Conservation (phyloP, 2,113 vertebrate genomes). For the Poicephalus meyeri region DNA sequence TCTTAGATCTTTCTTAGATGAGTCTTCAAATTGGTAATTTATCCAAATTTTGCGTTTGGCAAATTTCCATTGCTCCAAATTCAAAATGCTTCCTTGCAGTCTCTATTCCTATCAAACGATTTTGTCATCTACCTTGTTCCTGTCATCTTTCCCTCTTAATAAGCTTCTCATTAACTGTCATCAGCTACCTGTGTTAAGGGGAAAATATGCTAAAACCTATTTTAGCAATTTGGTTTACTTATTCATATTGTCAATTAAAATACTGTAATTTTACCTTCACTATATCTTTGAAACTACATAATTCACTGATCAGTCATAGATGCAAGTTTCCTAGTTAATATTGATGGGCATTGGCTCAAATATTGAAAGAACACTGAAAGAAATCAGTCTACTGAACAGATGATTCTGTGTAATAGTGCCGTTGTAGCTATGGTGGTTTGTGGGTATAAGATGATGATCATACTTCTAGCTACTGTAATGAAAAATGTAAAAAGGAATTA, state of each 20-base stretch:
- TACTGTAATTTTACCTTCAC: background rate
- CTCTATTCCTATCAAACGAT: background rate
- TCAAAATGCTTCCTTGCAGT: background rate
- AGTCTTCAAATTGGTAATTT: background rate
- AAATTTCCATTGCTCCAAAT: background rate
- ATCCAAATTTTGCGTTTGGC: background rate
- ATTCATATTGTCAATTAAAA: background rate
- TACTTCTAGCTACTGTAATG: background rate
- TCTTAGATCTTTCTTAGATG: background rate
- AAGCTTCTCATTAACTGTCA: background rate
- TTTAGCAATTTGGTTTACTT: background rate
- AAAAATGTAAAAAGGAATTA: constrained; percentile 1
- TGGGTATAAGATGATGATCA: background rate
- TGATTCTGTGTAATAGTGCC: background rate
- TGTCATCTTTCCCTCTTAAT: background rate
- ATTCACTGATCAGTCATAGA: background rate
- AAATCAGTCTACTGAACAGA: background rate
- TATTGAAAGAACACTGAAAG: background rate
- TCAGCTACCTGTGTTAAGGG: background rate
- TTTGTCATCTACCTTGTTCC: background rate
- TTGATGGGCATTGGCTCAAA: background rate
- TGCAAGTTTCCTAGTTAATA: background rate
- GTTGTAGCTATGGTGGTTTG: background rate
- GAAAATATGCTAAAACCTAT: background rate
- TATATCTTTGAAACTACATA: background rate